Evolutionary conservation across 1,140 invertebrate genomes (phyloP).

Genomic region (Meloidogyne floridensis): DNA sequence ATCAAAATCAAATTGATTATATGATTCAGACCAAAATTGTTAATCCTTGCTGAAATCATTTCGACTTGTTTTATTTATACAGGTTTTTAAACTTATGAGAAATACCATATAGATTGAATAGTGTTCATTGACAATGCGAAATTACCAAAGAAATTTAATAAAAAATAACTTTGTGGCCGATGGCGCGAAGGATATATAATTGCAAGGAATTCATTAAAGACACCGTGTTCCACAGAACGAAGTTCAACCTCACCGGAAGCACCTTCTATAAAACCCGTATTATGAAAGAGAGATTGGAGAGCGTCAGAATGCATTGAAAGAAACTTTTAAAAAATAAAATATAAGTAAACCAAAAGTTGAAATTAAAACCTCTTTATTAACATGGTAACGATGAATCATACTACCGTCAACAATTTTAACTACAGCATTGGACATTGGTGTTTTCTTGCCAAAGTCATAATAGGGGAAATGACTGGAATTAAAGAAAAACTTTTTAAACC

Average conservation of each 20-base stretch:
- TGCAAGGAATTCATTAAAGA: conserved; percentile 21
- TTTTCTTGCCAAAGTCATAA: conserved; percentile 23
- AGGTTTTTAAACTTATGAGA: too few species aligned
- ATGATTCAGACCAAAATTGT: too few species aligned
- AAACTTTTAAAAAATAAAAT: conserved; percentile 4
- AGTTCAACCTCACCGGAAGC: not conserved
- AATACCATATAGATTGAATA: too few species aligned
- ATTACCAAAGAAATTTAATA: not conserved
- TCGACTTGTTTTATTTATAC: too few species aligned
- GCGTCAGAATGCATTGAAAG: conserved; percentile 27
- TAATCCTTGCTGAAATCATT: too few species aligned
- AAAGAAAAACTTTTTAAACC: not conserved
- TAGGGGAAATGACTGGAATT: conserved; percentile 18
- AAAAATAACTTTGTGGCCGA: conserved; percentile 15
- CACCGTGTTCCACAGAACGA: not conserved
- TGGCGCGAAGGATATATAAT: conserved; percentile 22
- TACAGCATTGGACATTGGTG: conserved; percentile 11
- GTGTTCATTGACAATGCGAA: too few species aligned
- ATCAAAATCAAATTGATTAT: too few species aligned
- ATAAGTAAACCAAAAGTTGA: not conserved
- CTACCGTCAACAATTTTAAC: conserved; percentile 3
- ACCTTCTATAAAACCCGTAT: conserved; percentile 11
- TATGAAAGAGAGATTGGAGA: conserved; percentile 20
- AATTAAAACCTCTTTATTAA: conserved; percentile 21
- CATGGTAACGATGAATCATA: conserved; percentile 1